Base-by-base conservation (phyloP, 2,888 invertebrate genomes). In the Drosophila setosimentum region DNA sequence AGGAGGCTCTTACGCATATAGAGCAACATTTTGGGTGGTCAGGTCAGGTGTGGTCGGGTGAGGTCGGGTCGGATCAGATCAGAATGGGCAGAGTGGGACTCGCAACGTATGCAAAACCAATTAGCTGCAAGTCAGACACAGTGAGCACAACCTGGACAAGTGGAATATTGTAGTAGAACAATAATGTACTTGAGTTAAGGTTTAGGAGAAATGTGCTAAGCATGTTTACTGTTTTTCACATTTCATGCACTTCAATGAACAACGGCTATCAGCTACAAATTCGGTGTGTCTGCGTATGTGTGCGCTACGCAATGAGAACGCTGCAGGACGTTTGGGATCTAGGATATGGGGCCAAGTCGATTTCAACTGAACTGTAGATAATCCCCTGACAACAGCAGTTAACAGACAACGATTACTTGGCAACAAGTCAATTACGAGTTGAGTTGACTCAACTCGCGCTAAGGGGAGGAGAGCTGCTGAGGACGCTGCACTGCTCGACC, bases 361-460 rank as follows among this genome's bases (percentile, higher is more conserved):
- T 88, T 86, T 85, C 74, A 85, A 89, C 78, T 79, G 81, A 90
- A 90, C 84, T 90, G 84, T 87, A 80, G 90, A 89, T 87, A 87
- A 87, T 90, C 87, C 87, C 91, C 89, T 86, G 84, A 90, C 89
- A 90, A 90, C 90, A 87, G 87, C 89, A 87, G 90, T 87, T 87
- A 87, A 87, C 87, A 80, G 91, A 87, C 87, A 90, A 90, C 84
- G 90, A 87, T 89, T 90, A 89, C 91, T 88, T 88, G 87, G 87
- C 87, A 88, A 88, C 87, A 88, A 88, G 87, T 88, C 91, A 88
- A 88, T 88, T 90, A 90, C 80, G 78, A 73, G 70, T 74, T 64
- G 57, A 70, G 69, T 61, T 48, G 27, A 68, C 55, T 32, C 54
- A 60, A 66, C 55, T 64, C 54, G 24, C 24, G 24, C 16, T 8